Evolutionary conservation across 2,113 vertebrate genomes (phyloP).

Genomic region (Muntiacus muntjak): DNA sequence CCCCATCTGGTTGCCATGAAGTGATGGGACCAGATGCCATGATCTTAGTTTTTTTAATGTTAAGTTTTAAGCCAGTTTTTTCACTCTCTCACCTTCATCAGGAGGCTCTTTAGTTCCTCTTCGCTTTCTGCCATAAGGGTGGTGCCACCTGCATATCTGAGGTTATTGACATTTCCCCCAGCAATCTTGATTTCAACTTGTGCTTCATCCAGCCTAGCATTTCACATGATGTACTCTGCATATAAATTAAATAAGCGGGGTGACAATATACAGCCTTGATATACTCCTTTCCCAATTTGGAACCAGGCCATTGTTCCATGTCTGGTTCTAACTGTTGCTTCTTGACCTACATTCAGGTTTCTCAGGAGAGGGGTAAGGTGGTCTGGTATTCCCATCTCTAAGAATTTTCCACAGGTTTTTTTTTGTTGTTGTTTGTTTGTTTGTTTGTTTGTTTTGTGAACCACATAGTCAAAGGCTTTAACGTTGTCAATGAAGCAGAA

Average conservation of each 20-base stretch:
- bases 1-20: not conserved
- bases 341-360: not conserved
- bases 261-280: not conserved
- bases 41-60: not conserved
- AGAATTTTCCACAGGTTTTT: not conserved
- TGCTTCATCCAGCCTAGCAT: not conserved
- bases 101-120: not conserved
- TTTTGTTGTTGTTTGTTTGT: no score
- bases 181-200: not conserved
- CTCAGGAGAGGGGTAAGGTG: not conserved
- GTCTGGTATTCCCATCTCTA: not conserved
- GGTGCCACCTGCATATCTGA: not conserved
- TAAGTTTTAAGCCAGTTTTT: not conserved
- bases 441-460: not conserved
- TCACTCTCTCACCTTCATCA: not conserved
- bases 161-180: not conserved
- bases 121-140: not conserved
- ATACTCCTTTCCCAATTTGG: not conserved
- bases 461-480: not conserved
- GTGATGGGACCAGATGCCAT: not conserved
- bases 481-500: not conserved
- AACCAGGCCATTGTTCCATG: not conserved
- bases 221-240: not conserved
- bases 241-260: not conserved
- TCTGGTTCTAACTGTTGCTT: not conserved